These are phyloP conservation scores for Caenorhabditis panamensis DNA, from an alignment of 2,888 invertebrate genomes.

Conservation along the genomic window DNA sequence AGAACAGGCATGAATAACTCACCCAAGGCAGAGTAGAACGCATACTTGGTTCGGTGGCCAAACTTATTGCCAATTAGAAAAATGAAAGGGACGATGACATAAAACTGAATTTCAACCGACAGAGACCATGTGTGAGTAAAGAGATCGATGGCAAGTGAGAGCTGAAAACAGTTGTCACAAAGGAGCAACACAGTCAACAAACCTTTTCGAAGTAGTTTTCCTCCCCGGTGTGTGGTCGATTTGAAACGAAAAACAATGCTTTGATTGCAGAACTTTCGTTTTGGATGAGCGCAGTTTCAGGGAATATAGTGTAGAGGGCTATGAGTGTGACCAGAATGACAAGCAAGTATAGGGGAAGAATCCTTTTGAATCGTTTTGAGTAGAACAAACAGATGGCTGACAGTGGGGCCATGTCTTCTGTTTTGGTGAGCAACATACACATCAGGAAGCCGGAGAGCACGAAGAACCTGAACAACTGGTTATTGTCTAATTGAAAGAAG, in stretches of 20 bases:
- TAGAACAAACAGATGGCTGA: conserved; percentile 29
- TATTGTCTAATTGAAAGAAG: not conserved
- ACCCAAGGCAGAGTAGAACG: conserved; percentile 25
- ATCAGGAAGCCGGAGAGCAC: conserved; percentile 52
- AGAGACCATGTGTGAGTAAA: conserved; percentile 74
- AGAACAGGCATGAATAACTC: not conserved
- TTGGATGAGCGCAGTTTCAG: conserved; percentile 15
- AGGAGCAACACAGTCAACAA: not conserved
- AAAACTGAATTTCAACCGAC: conserved; percentile 69
- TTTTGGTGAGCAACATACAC: conserved; percentile 49
- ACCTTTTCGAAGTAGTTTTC: conserved; percentile 52
- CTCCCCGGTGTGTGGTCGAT: conserved; percentile 40
- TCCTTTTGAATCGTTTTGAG: conserved; percentile 46
- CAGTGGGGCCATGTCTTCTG: conserved; percentile 12
- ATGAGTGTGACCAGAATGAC: conserved; percentile 23
- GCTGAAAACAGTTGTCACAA: conserved; percentile 17
- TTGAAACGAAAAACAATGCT: conserved; percentile 44
- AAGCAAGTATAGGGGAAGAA: conserved; percentile 49
- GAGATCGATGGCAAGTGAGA: conserved; percentile 59
- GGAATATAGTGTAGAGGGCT: conserved; percentile 39
- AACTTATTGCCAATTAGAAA: conserved; percentile 41
- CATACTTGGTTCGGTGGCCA: conserved; percentile 4
- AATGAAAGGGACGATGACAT: conserved; percentile 64
- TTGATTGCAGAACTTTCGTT: conserved; percentile 45
- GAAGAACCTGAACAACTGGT: conserved; percentile 41